These are phyloP conservation scores for Bombyx mori DNA, from an alignment of 1,140 invertebrate species.

Conservation along the genomic window ASM3026992v2 NC_085131.1:10550501-10551000, in stretches of 20 bases:
- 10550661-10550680: slow-evolving; percentile 67
- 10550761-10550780: slow-evolving; percentile 84
- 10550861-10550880: slow-evolving; percentile 91
- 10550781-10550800: slow-evolving; percentile 80
- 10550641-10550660: slow-evolving; percentile 56
- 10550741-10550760: slow-evolving; percentile 79
- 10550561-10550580: slow-evolving; percentile 83
- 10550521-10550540: slow-evolving; percentile 83
- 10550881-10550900: slow-evolving; percentile 97
- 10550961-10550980: slow-evolving; percentile 74
- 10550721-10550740: slow-evolving; percentile 73
- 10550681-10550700: slow-evolving; percentile 69
- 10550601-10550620: slow-evolving; percentile 66
- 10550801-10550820: slow-evolving; percentile 76
- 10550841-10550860: slow-evolving; percentile 94
- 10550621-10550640: slow-evolving; percentile 56
- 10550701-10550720: slow-evolving; percentile 64
- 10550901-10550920: slow-evolving; percentile 96
- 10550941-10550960: slow-evolving; percentile 83
- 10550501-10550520: slow-evolving; percentile 85
- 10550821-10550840: slow-evolving; percentile 77
- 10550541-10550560: slow-evolving; percentile 88
- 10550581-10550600: slow-evolving; percentile 76
- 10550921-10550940: slow-evolving; percentile 88
- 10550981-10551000: slow-evolving; percentile 78